These are phyloP conservation scores for Drosophila austrosaltans DNA, from an alignment of 2,888 invertebrate species.

Conservation along the genomic window DNA sequence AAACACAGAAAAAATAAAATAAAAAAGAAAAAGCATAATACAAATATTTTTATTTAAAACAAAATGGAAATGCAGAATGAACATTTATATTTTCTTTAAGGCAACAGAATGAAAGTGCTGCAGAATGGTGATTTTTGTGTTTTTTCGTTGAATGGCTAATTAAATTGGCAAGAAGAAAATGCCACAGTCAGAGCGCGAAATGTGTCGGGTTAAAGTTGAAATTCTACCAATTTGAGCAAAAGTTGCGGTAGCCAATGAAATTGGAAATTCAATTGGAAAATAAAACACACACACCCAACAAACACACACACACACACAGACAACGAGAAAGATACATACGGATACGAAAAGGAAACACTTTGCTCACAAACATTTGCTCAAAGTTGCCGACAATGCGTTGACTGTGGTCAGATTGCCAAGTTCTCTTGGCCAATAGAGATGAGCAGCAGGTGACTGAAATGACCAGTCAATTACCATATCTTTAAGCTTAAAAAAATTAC, in stretches of 20 bases:
- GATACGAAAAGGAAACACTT: conserved; percentile 37
- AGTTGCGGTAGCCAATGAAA: conserved; percentile 55
- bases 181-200: conserved; percentile 11
- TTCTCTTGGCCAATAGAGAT: conserved; percentile 30
- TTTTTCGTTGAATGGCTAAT: conserved; percentile 66
- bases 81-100: no score
- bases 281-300: conserved; percentile 39
- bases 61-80: not conserved
- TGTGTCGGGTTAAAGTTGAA: conserved; percentile 43
- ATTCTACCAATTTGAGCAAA: conserved; percentile 42
- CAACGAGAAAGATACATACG: not conserved
- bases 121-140: conserved; percentile 24
- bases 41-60: conserved; percentile 11
- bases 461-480: not conserved
- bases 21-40: conserved; percentile 29
- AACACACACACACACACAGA: conserved; percentile 26
- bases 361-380: conserved; percentile 62
- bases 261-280: conserved; percentile 75
- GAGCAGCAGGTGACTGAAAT: conserved; percentile 13
- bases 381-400: conserved; percentile 52
- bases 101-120: conserved; percentile 9
- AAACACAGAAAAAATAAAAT: not conserved
- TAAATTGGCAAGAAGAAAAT: conserved; percentile 62
- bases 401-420: conserved; percentile 55
- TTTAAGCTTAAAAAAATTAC: not conserved